Evolutionary conservation across 2,888 invertebrate species (phyloP).

Genomic region (Dryobota labecula): DNA sequence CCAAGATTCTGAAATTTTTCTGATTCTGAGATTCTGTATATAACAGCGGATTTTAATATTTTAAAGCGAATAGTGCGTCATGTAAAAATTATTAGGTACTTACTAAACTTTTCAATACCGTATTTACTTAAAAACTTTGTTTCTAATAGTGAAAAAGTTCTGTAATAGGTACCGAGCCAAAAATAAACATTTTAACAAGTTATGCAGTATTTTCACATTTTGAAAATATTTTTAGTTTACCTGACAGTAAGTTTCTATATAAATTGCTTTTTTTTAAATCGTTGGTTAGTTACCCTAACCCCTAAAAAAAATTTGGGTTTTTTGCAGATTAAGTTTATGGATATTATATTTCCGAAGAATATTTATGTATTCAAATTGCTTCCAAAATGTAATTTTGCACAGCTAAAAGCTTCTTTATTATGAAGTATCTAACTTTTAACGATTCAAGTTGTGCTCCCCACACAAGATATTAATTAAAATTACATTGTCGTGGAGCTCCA

Average conservation of each 20-base stretch:
- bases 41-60: too few relatives aligned
- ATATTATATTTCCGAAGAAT: neutral
- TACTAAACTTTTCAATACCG: neutral
- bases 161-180: neutral
- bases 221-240: neutral
- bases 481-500: conserved; percentile 37
- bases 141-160: neutral
- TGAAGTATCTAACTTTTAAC: neutral
- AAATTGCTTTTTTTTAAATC: neutral
- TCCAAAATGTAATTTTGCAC: neutral
- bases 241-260: neutral
- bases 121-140: conserved; percentile 7
- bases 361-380: neutral
- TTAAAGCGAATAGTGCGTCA: too few relatives aligned
- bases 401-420: conserved; percentile 1
- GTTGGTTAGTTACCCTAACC: neutral
- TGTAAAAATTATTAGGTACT: neutral
- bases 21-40: neutral
- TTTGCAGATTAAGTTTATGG: neutral
- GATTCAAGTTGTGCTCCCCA: neutral
- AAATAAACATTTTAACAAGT: neutral
- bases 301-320: neutral
- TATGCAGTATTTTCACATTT: neutral
- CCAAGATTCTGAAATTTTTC: too few relatives aligned
- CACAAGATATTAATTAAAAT: conserved; percentile 32